phyloP scores from a whole-genome alignment of 1,140 invertebrate genomes.

The Drosophila hydei region DNA sequence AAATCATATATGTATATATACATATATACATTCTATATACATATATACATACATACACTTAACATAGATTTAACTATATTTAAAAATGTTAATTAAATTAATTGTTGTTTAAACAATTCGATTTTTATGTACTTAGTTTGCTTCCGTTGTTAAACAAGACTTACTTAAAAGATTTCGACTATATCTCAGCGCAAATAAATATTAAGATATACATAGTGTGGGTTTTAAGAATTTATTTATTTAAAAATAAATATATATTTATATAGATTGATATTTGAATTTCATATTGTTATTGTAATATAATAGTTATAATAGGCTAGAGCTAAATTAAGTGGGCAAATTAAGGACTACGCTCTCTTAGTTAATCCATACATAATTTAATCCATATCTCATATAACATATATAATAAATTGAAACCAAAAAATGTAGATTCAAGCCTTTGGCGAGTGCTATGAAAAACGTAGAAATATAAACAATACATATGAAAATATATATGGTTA shows the following conservation, averaged over 20 bases:
- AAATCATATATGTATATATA: conserved; percentile 8
- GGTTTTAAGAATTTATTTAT: conserved; percentile 69
- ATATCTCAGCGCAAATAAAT: conserved; percentile 49
- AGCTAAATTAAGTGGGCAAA: conserved; percentile 51
- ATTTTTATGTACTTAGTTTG: conserved; percentile 7
- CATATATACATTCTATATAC: neutral
- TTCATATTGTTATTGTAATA: conserved; percentile 28
- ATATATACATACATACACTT: too few species aligned
- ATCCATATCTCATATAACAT: conserved; percentile 17
- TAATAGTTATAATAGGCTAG: conserved; percentile 16
- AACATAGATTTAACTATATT: conserved; percentile 33
- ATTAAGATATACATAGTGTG: conserved; percentile 67
- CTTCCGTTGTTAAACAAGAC: conserved; percentile 24
- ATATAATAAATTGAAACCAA: conserved; percentile 1
- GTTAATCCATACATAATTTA: conserved; percentile 44
- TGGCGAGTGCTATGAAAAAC: conserved; percentile 68
- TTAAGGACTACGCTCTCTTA: conserved; percentile 51
- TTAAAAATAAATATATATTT: conserved; percentile 70
- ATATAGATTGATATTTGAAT: conserved; percentile 28
- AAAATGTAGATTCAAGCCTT: conserved; percentile 51
- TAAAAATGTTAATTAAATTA: conserved; percentile 1
- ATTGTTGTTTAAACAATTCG: neutral
- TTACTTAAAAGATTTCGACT: conserved; percentile 40
- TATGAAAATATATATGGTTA: conserved; percentile 19
- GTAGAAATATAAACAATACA: conserved; percentile 47